Percentiles rank a stretch among this genome's conserved stretches.
These are phyloP conservation scores for Hyphantria cunea DNA, from an alignment of 1,140 invertebrate species.

Conservation along the genomic window DNA sequence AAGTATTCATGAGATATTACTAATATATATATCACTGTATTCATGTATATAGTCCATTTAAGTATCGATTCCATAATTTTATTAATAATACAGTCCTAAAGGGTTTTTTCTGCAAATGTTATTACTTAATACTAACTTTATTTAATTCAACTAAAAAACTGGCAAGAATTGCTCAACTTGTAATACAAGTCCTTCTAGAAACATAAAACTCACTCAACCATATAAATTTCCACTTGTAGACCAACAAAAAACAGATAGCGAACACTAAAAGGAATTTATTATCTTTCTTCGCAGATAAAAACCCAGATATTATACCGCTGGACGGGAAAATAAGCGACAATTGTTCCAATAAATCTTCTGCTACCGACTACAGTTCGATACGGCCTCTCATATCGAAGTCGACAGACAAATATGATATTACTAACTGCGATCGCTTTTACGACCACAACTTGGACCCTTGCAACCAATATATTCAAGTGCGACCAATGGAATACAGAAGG, in stretches of 20 bases:
- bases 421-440: conserved; percentile 58
- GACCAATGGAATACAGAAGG: conserved; percentile 54
- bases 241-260: neutral
- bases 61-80: too few relatives aligned
- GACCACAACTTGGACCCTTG: conserved; percentile 58
- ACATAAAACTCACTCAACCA: conserved; percentile 1
- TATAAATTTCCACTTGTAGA: conserved; percentile 6
- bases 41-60: too few relatives aligned
- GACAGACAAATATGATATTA: conserved; percentile 62
- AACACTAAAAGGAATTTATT: conserved; percentile 7
- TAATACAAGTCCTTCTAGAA: neutral
- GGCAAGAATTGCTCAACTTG: neutral
- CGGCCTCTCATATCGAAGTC: conserved; percentile 62
- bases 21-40: too few relatives aligned
- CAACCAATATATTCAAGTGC: conserved; percentile 64
- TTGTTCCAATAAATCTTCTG: conserved; percentile 68
- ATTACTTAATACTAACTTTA: too few relatives aligned
- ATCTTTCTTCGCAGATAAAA: conserved; percentile 60
- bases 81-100: too few relatives aligned
- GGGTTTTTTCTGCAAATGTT: too few relatives aligned
- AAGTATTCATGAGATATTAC: too few relatives aligned
- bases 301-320: conserved; percentile 73
- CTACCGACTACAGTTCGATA: conserved; percentile 68
- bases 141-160: neutral
- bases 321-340: conserved; percentile 71